Base-by-base conservation (phyloP, 2,888 invertebrate species). In the Dasypogon diadema region DNA sequence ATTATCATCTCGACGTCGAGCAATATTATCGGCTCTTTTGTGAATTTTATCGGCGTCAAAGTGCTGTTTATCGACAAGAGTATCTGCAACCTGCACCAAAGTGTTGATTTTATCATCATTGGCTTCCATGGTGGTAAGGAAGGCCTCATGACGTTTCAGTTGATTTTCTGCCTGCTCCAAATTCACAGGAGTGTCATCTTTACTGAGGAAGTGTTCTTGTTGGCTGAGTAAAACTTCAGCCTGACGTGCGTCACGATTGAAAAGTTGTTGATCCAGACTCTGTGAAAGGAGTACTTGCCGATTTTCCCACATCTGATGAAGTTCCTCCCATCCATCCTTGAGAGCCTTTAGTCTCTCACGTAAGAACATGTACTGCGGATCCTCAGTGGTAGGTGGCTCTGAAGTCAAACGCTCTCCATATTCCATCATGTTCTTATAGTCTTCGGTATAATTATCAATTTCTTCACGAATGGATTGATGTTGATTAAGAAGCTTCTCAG, bases 291-390 rank as follows among this genome's bases (percentile, higher is more conserved):
- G 88, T 81, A 96, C 94, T 85, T 99, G 98, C 34, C 99, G 88
- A 88, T 98, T 99, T 86, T 97, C 98, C 99, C 99, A 99, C 99
- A 99, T 99, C 88, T 99, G 97, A 83, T 98, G 96, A 77, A 99
- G 88, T 84, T 99, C 99, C 79, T 97, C 96, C 99, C 99, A 99
- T 76, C 99, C 99, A 87, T 98, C 98, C 86, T 98, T 96, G 74
- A 99, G 88, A 0, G 99, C 99, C 89, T 97, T 98, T 80, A 99
- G 89, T 56, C 99, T 92, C 88, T 99, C 98, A 78, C 99, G 91
- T 82, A 99, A 89, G 94, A 99, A 99, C 99, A 99, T 99, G 88
- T 99, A 99, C 87, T 99, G 99, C 54, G 99, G 97, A 88, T 99
- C 99, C 87, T 97, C 93, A 85, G 96, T 92, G 80, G 97, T 92